Evolutionary conservation across 2,888 invertebrate genomes (phyloP), one percentile per base, ranked within the genome.

Genomic region (Sinohyriopsis cumingii): DNA sequence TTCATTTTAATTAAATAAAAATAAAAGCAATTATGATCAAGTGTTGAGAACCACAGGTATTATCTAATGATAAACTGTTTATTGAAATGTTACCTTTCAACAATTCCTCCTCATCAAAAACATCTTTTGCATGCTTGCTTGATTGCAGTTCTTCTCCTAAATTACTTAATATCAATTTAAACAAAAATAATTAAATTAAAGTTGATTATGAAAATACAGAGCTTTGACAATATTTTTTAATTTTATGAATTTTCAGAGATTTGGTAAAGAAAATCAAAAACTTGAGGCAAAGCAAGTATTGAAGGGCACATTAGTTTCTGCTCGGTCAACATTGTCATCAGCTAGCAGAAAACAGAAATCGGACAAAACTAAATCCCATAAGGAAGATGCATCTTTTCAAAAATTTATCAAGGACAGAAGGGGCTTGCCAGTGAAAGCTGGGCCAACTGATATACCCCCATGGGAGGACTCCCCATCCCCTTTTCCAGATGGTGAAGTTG

Each of bases 201-300:
- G 57, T 57, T 15, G 9, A n/a, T 57, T 57, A 22, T 20, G 15
- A 18, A 24, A 28, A 9, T 9, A 3, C 5, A 55, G 19, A 66
- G 5, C 24, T 28, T 63, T 7, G n/a, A 63, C 20, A 54, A 62
- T 20, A 22, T 5, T n/a, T 22, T 19, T 33, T 53, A 62, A 54
- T 55, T 67, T 59, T 77, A 72, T 68, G 63, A 33, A 57, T 61
- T 71, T 73, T 24, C 74, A 86, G 86, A 72, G 73, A 62, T 86
- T 86, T 82, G 86, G 86, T 22, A 84, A 82, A 69, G 71, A 72
- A 12, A 59, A 71, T 28, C 68, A 79, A 22, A 78, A 74, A 59
- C 68, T 72, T 22, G 81, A 84, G 59, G 77, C 77, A 3, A 72
- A 76, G 33, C 77, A 80, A 24, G 63, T 73, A 22, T 56, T 77